Conservation (phyloP, 2,113 vertebrate genomes). For the Otolemur garnettii region DNA sequence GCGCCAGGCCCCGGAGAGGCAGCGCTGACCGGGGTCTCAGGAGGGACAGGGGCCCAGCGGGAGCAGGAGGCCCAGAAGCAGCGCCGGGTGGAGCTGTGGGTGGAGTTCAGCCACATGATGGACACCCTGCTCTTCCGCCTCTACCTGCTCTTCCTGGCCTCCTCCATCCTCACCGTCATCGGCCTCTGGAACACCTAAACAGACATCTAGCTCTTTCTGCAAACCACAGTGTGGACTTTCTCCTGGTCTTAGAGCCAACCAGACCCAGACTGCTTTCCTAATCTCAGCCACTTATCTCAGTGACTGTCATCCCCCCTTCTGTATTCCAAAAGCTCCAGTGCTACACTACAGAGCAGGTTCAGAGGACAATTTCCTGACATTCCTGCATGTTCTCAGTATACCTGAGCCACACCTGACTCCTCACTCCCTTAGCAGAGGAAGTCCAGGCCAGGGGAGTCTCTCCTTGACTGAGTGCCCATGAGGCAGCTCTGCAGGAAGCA, state of each 20-base stretch:
- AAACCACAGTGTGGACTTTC: not conserved
- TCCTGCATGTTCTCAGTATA: not conserved
- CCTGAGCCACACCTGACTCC: not conserved
- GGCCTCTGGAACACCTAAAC: slow-evolving; percentile 57
- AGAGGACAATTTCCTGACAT: not conserved
- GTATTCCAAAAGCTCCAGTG: not conserved
- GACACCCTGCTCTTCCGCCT: slow-evolving; percentile 65
- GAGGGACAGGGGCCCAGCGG: not conserved
- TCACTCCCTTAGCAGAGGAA: not conserved
- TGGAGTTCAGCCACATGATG: slow-evolving; percentile 41
- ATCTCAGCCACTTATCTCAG: not conserved
- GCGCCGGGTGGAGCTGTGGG: not conserved
- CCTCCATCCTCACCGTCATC: not conserved
- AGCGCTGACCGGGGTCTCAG: not conserved
- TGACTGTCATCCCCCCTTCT: not conserved
- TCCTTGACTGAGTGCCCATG: not conserved
- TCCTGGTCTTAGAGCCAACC: not conserved
- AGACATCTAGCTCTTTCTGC: not conserved
- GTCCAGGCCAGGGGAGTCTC: not conserved
- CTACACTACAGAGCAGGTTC: not conserved
- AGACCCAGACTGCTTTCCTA: not conserved
- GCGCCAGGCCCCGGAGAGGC: not conserved
- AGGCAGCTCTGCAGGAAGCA: not conserved
- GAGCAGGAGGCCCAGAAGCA: not conserved
- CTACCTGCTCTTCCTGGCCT: slow-evolving; percentile 65